Evolutionary conservation across 2,888 invertebrate species (phyloP).

Genomic region (Lymantria dispar): DNA sequence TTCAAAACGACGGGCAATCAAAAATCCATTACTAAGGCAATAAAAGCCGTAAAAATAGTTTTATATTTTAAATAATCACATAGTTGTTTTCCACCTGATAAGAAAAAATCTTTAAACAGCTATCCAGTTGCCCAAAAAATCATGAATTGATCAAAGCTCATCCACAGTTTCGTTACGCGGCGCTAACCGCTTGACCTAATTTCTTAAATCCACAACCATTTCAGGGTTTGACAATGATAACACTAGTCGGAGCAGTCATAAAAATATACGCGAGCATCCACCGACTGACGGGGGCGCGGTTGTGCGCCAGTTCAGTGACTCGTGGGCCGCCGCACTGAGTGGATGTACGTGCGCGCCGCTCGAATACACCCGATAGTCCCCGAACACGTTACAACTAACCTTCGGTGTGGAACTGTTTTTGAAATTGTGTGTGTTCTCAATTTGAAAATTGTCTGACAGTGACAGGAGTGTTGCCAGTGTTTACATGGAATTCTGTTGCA

Average conservation of each 20-base stretch:
- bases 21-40: too few relatives aligned
- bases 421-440: conserved; percentile 49
- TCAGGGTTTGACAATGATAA: conserved; percentile 71
- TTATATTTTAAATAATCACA: too few relatives aligned
- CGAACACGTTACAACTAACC: conserved; percentile 39
- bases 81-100: too few relatives aligned
- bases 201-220: conserved; percentile 62
- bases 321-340: conserved; percentile 49
- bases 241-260: conserved; percentile 54
- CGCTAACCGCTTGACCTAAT: conserved; percentile 63
- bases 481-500: conserved; percentile 30
- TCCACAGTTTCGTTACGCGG: conserved; percentile 20
- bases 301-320: conserved; percentile 72
- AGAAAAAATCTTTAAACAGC: too few relatives aligned
- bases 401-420: conserved; percentile 44
- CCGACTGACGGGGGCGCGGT: conserved; percentile 57
- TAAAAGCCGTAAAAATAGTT: too few relatives aligned
- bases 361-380: conserved; percentile 24
- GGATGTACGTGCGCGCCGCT: conserved; percentile 47
- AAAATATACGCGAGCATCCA: conserved; percentile 59
- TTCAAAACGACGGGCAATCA: too few relatives aligned
- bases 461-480: conserved; percentile 63
- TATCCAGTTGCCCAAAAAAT: not conserved
- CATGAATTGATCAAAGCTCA: not conserved
- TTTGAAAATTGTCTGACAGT: conserved; percentile 59